Evolutionary conservation across 1,140 invertebrate species (phyloP), one percentile per base, ranked within the genome.

Genomic region (Drosophila rufa): DNA sequence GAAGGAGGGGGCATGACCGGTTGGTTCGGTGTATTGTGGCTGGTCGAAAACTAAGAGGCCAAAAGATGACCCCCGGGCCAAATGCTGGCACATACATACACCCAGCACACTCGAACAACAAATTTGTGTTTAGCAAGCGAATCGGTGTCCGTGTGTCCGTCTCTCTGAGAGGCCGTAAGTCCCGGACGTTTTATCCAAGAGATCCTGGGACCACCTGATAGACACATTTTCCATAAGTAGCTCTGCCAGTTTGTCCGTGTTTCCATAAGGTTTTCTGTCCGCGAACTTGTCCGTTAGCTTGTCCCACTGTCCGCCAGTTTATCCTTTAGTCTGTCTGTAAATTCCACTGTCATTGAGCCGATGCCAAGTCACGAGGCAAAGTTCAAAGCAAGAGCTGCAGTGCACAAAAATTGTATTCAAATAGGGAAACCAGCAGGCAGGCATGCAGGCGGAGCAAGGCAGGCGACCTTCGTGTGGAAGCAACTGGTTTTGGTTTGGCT

Each of bases 381-480:
- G 84, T 89, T 87, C 84, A 87, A 84, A 89, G 80, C 64, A 58
- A 66, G 59, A 64, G 47, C 67, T 82, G 80, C 75, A 82, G 53
- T 71, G 64, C 48, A 36, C 30, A 56, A 53, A 73, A 89, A 70
- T 77, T 50, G 50, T 81, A 87, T 84, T 78, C 73, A 80, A 89
- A 84, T 83, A 70, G 69, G 47, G 42, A 74, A 27, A 57, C 30
- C 47, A 68, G 8, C 51, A 55, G 14, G 50, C 36, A 58, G 14
- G 50, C 36, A 58, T 36, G 45, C 40, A 27, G 57, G 25, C 22
- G 55, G 14, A 43, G 61, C 45, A 55, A 42, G 50, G 22, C 48
- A 40, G 46, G 73, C 84, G 78, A 89, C 84, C 84, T 89, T 89
- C 58, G 65, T 73, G 57, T 61, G 67, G 75, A 86, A 79, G 82